Evolutionary conservation across 2,113 vertebrate genomes (phyloP).

Genomic region (Daphoenositta chrysoptera): DNA sequence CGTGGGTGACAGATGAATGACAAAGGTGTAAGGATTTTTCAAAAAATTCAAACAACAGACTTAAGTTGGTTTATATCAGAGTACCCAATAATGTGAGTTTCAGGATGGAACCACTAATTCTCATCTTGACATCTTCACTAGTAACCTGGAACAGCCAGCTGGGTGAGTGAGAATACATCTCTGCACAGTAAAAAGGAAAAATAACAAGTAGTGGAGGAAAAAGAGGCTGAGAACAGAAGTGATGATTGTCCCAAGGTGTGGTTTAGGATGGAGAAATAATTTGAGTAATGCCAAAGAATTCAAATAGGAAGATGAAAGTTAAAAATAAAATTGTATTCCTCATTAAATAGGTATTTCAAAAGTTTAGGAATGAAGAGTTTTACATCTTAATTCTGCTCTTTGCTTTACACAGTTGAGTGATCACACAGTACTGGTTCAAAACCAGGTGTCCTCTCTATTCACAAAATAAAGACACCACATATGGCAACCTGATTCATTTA

Average conservation of each 20-base stretch:
- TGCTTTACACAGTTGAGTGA: accelerated
- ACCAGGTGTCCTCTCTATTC: background rate
- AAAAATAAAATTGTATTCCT: background rate
- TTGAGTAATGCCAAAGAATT: background rate
- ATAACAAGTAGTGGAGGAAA: background rate
- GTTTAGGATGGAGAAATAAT: background rate
- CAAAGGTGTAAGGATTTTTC: background rate
- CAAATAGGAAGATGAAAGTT: background rate
- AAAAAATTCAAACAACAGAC: background rate
- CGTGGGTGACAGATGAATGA: background rate
- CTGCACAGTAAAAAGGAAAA: background rate
- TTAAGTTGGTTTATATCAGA: background rate
- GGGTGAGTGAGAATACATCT: background rate
- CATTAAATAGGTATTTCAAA: background rate
- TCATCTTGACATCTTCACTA: background rate
- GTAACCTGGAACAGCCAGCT: background rate
- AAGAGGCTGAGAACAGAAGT: background rate
- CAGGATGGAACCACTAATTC: background rate
- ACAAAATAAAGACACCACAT: background rate
- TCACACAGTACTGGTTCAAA: background rate
- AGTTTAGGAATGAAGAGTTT: background rate
- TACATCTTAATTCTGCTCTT: background rate
- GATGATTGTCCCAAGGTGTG: background rate
- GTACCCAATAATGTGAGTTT: background rate
- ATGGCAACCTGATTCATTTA: background rate